Evolutionary conservation across 2,113 vertebrate species (phyloP), one percentile per base, ranked within the genome.

Genomic region (Leptobrachium ailaonicum): DNA sequence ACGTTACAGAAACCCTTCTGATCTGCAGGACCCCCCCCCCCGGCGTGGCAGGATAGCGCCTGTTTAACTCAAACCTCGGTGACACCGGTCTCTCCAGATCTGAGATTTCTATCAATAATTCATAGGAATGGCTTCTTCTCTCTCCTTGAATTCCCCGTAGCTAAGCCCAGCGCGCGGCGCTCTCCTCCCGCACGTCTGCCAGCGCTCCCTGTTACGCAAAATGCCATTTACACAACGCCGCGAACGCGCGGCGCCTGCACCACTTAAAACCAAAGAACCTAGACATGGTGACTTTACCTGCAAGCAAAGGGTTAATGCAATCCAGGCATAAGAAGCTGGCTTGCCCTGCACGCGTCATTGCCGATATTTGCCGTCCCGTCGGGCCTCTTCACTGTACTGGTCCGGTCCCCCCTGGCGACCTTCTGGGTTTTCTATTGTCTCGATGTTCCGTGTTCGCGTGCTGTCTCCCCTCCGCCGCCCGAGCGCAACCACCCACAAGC

Each of bases 61-160:
- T 91, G 87, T 87, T 89, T 89, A 90, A 92, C 86, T 88, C 82
- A 74, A 86, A 85, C 83, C 84, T 86, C 88, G 87, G 85, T 86
- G 86, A 90, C 85, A 84, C 73, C 84, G 82, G 79, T 73, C 79
- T 72, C 76, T 73, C 83, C 83, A 71, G 85, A 73, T 83, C 84
- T 83, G 81, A 93, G 91, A 90, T 91, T 92, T 90, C 74, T 88
- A 93, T 94, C 90, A 84, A 93, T 94, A 93, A 88, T 91, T 92
- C 88, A 90, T 89, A 80, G 84, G 71, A 86, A 69, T 89, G 88
- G 92, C 90, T 91, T 90, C 85, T 88, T 88, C 90, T 90, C 91
- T 9, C 7, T 71, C 41, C 79, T 62, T 58, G 82, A 87, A 88
- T 87, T 89, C 87, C 87, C 90, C 90, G 66, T 83, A 66, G 88